These are phyloP conservation scores for Stenopsyche tienmushanensis DNA, from an alignment of 1,140 invertebrate genomes.

Conservation along the genomic window DNA sequence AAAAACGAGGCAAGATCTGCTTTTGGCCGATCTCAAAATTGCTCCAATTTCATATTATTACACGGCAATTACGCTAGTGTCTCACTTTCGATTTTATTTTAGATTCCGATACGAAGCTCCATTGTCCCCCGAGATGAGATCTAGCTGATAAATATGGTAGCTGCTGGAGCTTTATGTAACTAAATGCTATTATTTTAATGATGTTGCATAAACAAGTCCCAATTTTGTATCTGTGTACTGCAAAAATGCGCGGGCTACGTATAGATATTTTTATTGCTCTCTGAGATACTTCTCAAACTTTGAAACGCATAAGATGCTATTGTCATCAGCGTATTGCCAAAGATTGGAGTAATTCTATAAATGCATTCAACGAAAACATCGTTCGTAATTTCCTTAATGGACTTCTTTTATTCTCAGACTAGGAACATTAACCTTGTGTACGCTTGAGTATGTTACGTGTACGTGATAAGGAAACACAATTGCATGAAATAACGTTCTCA, in stretches of 20 bases:
- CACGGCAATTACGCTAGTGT: not conserved
- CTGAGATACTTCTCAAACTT: no score
- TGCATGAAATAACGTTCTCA: no score
- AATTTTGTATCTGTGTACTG: not conserved
- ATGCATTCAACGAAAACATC: no score
- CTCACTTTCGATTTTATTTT: not conserved
- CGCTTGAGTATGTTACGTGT: no score
- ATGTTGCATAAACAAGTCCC: not conserved
- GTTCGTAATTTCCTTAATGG: no score
- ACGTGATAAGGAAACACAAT: no score
- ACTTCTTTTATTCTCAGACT: no score
- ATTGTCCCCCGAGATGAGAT: not conserved
- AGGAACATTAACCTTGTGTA: no score
- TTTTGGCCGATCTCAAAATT: no score
- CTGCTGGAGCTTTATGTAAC: constrained; percentile 8
- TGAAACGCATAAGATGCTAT: no score
- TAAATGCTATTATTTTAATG: constrained; percentile 7
- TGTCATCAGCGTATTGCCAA: no score
- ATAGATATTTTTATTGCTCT: not conserved
- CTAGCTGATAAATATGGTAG: not conserved
- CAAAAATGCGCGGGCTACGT: not conserved
- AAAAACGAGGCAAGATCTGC: not conserved
- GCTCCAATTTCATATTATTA: not conserved
- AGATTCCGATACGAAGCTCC: not conserved
- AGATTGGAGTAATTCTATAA: no score